phyloP scores from a whole-genome alignment of 2,113 vertebrate genomes.

The Pitta sordida region DNA sequence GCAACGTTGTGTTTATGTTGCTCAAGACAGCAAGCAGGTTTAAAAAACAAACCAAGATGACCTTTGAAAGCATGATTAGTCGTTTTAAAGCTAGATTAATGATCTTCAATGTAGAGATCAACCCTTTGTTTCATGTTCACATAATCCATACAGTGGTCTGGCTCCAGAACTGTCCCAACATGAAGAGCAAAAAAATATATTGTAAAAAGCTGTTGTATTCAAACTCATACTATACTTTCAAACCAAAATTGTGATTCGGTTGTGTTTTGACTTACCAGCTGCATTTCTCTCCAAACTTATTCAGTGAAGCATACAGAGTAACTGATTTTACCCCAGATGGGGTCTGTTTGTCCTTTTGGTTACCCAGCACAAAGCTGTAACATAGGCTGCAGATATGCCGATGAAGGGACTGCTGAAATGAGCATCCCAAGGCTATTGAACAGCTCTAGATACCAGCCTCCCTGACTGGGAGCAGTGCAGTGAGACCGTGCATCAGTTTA shows the following conservation, averaged over 20 bases:
- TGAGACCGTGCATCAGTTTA: neutral
- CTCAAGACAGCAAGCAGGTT: neutral
- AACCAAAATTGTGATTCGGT: neutral
- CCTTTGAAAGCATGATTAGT: neutral
- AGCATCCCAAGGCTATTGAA: neutral
- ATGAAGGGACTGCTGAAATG: neutral
- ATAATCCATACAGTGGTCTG: neutral
- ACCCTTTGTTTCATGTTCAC: neutral
- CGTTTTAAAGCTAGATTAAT: conserved; percentile 20
- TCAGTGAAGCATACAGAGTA: neutral
- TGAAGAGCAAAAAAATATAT: neutral
- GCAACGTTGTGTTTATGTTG: neutral
- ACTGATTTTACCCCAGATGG: neutral
- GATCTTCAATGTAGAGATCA: neutral
- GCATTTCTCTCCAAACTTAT: neutral
- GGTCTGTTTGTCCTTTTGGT: neutral
- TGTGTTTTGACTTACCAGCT: neutral
- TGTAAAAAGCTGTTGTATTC: neutral
- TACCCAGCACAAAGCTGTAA: neutral
- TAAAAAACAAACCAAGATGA: neutral
- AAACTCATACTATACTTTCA: neutral
- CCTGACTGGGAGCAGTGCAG: neutral
- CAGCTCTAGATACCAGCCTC: neutral
- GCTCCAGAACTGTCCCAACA: neutral
- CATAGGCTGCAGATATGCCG: neutral